These are phyloP conservation scores for Solenopsis invicta DNA, from an alignment of 1,140 invertebrate species.

Conservation along the genomic window DNA sequence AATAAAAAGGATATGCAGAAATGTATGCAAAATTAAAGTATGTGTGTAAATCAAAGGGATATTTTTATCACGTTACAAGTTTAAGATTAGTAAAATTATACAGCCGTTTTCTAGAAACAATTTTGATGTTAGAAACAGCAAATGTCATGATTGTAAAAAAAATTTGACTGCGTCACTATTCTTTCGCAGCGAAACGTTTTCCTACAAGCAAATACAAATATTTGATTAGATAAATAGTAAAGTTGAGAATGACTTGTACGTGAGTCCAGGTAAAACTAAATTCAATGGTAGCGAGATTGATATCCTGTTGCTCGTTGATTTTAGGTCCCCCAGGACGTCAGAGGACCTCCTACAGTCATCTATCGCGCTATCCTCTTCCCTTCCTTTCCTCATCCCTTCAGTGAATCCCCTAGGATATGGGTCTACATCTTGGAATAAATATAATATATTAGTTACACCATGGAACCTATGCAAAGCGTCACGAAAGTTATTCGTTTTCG, in stretches of 20 bases:
- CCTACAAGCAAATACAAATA: background rate
- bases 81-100: background rate
- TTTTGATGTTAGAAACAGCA: background rate
- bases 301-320: slow-evolving; percentile 62
- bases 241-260: slow-evolving; percentile 41
- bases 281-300: slow-evolving; percentile 77
- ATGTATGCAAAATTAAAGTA: background rate
- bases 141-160: background rate
- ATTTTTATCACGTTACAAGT: background rate
- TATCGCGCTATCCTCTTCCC: slow-evolving; percentile 66
- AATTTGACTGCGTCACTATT: background rate
- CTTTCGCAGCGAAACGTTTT: background rate
- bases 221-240: slow-evolving; percentile 24
- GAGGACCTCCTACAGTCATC: slow-evolving; percentile 77
- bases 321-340: slow-evolving; percentile 67
- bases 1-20: background rate
- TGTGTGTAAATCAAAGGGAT: background rate
- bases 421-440: slow-evolving; percentile 60
- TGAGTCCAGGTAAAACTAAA: slow-evolving; percentile 42
- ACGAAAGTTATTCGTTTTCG: slow-evolving; percentile 56
- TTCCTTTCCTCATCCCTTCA: background rate
- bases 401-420: slow-evolving; percentile 61
- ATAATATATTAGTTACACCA: slow-evolving; percentile 74
- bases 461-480: slow-evolving; percentile 39
- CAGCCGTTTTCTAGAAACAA: background rate